These are phyloP conservation scores for Melanostigma gelatinosum DNA, from an alignment of 2,113 vertebrate species.

Conservation along the genomic window DNA sequence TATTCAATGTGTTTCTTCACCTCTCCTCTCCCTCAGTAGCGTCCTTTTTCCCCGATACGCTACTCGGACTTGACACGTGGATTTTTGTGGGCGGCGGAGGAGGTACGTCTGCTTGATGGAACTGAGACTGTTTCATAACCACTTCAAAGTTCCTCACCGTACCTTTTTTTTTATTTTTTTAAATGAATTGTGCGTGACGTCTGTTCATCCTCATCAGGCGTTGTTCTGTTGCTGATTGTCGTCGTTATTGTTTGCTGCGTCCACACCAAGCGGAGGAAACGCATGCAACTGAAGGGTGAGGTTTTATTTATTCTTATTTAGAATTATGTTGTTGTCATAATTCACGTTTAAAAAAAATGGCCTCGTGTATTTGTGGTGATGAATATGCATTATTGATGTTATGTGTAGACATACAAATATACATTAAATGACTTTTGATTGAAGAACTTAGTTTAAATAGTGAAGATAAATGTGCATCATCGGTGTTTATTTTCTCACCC, in stretches of 20 bases:
- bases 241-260: slow-evolving; percentile 47
- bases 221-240: slow-evolving; percentile 55
- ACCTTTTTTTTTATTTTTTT: too few species aligned
- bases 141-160: neutral
- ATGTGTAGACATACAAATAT: neutral
- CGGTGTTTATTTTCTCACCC: neutral
- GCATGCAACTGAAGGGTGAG: slow-evolving; percentile 29
- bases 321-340: neutral
- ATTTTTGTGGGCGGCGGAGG: slow-evolving; percentile 50
- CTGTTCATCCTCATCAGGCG: slow-evolving; percentile 43
- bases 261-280: slow-evolving; percentile 15
- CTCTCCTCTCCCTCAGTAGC: neutral
- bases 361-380: neutral
- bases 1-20: neutral
- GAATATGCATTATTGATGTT: neutral
- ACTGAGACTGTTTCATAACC: neutral
- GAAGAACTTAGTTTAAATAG: neutral
- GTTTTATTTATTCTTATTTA: neutral
- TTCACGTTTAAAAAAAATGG: neutral
- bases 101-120: slow-evolving; percentile 41
- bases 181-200: too few species aligned
- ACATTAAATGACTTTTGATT: neutral
- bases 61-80: slow-evolving; percentile 58
- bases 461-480: neutral
- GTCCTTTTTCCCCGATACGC: fast-evolving